Conservation (phyloP, 2,797 vertebrate genomes). For the Hyperoplus immaculatus region DNA sequence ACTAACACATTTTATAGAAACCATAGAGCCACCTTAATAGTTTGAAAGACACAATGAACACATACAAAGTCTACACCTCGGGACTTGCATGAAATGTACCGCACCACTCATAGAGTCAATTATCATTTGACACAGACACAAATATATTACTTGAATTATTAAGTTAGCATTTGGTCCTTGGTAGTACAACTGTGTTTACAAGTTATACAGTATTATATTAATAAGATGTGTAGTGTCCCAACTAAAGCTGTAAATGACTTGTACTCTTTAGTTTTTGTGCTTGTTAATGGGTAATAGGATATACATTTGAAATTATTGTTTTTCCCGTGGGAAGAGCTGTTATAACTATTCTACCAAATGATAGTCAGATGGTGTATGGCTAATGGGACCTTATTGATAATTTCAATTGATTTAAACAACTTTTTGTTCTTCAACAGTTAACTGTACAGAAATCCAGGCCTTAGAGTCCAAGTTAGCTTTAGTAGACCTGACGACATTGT, state of each 20-base stretch:
- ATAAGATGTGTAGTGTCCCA: neutral
- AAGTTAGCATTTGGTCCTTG: slow-evolving; percentile 6
- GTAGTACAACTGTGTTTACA: neutral
- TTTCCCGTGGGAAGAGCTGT: neutral
- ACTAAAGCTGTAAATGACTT: slow-evolving; percentile 4
- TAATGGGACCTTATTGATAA: neutral
- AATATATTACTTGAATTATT: neutral
- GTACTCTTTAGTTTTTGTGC: neutral
- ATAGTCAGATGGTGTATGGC: neutral
- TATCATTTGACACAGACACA: neutral
- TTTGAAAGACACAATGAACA: neutral
- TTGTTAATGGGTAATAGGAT: slow-evolving; percentile 3
- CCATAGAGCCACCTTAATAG: neutral
- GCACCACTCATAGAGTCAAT: neutral
- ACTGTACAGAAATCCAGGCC: neutral
- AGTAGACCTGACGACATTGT: neutral
- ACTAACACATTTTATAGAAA: neutral
- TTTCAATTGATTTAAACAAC: neutral
- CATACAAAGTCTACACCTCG: neutral
- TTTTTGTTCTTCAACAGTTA: neutral
- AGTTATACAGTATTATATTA: neutral
- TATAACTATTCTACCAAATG: neutral
- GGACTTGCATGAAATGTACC: neutral
- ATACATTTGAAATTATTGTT: neutral
- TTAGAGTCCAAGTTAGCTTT: neutral